A percentile compares a stretch with the other conserved stretches of the same genome.
Evolutionary conservation across 2,113 vertebrate genomes (phyloP).

Genomic region (Progne subis): DNA sequence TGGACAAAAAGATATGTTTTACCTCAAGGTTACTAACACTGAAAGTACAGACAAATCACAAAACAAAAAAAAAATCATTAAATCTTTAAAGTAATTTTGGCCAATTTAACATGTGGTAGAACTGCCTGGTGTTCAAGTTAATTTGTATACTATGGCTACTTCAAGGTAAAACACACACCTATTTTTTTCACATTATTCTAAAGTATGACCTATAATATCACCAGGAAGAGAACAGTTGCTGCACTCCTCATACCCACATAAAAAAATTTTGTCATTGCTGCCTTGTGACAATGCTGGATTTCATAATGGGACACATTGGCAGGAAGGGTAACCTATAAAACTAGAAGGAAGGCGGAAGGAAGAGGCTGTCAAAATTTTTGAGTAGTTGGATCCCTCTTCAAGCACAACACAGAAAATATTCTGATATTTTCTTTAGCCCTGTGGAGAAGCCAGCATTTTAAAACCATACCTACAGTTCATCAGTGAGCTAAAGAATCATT

Average conservation of each 20-base stretch:
- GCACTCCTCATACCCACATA: rapidly evolving
- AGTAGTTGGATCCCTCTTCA: neutral
- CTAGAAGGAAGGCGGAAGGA: neutral
- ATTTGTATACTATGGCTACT: neutral
- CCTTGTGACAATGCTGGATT: neutral
- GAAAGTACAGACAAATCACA: neutral
- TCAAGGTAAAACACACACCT: neutral
- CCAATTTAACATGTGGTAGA: neutral
- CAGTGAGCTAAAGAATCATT: neutral
- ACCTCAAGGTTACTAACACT: neutral
- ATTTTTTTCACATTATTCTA: neutral
- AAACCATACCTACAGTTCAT: neutral
- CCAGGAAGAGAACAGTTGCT: neutral
- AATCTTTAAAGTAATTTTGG: neutral
- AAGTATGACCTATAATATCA: neutral
- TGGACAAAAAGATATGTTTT: neutral
- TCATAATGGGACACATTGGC: neutral
- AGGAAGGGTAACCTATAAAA: neutral
- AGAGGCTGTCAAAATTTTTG: neutral
- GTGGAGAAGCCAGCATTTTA: neutral
- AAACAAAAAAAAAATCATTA: neutral
- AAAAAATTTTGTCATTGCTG: neutral
- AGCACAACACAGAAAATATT: neutral
- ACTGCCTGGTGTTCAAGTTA: neutral
- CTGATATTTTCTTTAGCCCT: neutral